A percentile compares a stretch with the other conserved stretches of the same genome.
These are phyloP conservation scores for Quadroppia sp. DNA, from an alignment of 2,888 invertebrate species.

Conservation along the genomic window DNA sequence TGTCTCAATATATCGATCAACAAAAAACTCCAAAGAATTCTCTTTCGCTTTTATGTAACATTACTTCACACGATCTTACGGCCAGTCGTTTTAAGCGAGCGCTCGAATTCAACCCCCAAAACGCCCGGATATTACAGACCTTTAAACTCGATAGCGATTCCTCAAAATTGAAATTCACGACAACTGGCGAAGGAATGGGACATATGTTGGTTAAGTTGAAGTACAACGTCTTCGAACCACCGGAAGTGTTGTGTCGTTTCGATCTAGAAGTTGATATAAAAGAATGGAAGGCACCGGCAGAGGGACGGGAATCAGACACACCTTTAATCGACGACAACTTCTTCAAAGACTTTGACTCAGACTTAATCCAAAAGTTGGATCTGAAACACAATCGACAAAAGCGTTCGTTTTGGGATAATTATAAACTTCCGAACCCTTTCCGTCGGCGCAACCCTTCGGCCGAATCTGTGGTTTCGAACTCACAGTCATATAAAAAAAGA, in stretches of 20 bases:
- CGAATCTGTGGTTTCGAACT: no score
- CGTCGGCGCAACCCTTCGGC: background rate
- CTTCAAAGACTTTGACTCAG: background rate
- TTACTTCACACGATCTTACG: constrained; percentile 41
- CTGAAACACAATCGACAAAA: background rate
- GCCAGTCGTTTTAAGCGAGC: constrained; percentile 47
- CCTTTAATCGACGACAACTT: background rate
- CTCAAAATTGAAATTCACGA: constrained; percentile 44
- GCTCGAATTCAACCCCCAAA: constrained; percentile 47
- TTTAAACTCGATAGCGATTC: constrained; percentile 41
- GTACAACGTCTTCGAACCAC: constrained; percentile 46
- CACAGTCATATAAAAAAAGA: background rate
- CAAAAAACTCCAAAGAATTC: constrained; percentile 41
- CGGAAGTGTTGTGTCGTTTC: constrained; percentile 46
- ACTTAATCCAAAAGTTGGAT: background rate
- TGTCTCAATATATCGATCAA: constrained; percentile 44
- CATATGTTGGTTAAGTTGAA: constrained; percentile 45
- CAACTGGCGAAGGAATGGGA: constrained; percentile 48
- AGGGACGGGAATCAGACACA: background rate
- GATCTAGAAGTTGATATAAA: constrained; percentile 42
- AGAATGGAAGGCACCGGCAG: constrained; percentile 38
- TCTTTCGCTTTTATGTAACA: constrained; percentile 45
- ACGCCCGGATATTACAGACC: constrained; percentile 49
- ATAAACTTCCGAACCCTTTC: background rate
- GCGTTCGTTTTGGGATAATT: background rate